Base-by-base conservation (phyloP, 1,140 invertebrate genomes). In the Bacillus rossius region DNA sequence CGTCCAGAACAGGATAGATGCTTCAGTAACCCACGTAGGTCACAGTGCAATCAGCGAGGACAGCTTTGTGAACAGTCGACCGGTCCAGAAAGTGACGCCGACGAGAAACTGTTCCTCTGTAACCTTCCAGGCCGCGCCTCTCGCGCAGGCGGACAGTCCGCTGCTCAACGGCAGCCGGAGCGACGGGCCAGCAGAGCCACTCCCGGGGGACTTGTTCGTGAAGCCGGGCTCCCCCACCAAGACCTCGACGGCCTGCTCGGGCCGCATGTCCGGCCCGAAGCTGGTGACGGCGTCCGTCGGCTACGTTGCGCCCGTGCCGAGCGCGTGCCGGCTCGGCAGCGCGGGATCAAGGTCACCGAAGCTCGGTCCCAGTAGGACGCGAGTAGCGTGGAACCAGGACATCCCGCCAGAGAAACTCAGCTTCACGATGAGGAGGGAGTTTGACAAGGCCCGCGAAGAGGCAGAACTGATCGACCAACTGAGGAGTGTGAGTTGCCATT, bases 361-460 rank as follows among this genome's bases (percentile, higher is more conserved):
- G 16, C 20, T 57, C 10, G 45, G 55, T 22, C 16, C 55, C 29
- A 29, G 40, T 16, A 20, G 53, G 2, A 34, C 29, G 10, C 25
- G 16, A 16, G 77, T 84, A 45, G 77, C 80, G 55, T 90, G 88
- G 86, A 89, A 84, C 65, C 83, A 82, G 59, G 84, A 87, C 60
- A 73, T 84, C 54, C 75, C 84, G 17, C 72, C 77, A 3, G 88
- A 89, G 60, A 92, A 92, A 70, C 82, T 91, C 62, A 90, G 87
- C 62, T 95, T 94, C 73, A 96, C 93, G 5, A 94, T 95, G 86
- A 85, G 92, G 65, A 79, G 92, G 59, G 91, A 94, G 69, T 91
- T 93, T 58, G 91, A 95, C 68, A 87, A 91, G 66, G 89, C 90
- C 60, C 86, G 88, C 67, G 92, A 95, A 73, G 93, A 96, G 71